phyloP scores from a whole-genome alignment of 2,888 invertebrate species.

The Polymixis flavicincta region DNA sequence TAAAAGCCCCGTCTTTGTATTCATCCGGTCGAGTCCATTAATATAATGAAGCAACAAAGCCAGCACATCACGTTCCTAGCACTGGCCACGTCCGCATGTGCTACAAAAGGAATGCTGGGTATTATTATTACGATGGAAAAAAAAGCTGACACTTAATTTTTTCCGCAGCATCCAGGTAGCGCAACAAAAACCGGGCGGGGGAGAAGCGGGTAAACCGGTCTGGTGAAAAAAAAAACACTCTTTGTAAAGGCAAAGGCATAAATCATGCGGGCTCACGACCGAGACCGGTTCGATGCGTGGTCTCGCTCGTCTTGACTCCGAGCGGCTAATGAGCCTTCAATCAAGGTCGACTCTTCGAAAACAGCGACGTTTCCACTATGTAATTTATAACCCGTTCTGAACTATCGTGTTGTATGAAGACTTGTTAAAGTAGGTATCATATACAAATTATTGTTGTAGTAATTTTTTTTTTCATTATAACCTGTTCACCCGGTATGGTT shows the following conservation, averaged over 20 bases:
- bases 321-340: conserved; percentile 88
- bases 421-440: conserved; percentile 17
- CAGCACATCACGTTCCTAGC: conserved; percentile 85
- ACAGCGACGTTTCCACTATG: conserved; percentile 72
- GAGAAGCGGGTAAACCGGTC: conserved; percentile 84
- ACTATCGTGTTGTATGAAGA: conserved; percentile 55
- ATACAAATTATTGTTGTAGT: conserved; percentile 17
- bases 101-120: conserved; percentile 88
- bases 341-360: conserved; percentile 85
- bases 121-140: conserved; percentile 87
- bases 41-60: conserved; percentile 88
- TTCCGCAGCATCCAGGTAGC: conserved; percentile 86
- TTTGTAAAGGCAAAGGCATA: conserved; percentile 86
- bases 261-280: conserved; percentile 88
- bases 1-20: conserved; percentile 87
- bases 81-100: conserved; percentile 87
- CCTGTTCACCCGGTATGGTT: conserved; percentile 35
- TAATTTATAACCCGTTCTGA: conserved; percentile 76
- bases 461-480: conserved; percentile 33
- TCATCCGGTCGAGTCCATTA: conserved; percentile 88
- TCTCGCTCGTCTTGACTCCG: conserved; percentile 78
- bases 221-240: conserved; percentile 79
- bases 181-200: conserved; percentile 81
- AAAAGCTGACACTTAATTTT: conserved; percentile 86
- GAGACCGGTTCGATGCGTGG: conserved; percentile 82